A percentile compares a stretch with the other conserved stretches of the same genome.
Conservation (phyloP, 1,140 invertebrate genomes). For the Tribolium castaneum region DNA sequence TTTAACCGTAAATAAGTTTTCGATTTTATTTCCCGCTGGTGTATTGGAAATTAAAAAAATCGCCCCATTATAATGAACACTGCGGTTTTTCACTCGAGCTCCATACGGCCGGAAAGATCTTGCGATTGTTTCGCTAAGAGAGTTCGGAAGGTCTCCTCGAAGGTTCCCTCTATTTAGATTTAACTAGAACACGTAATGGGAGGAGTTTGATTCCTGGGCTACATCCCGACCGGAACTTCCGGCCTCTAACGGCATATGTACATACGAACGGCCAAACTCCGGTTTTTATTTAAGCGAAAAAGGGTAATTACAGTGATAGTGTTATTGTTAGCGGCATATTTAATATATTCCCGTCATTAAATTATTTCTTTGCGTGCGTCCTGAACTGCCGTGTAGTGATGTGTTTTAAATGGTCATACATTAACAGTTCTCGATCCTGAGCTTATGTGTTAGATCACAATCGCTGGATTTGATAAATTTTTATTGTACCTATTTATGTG, state of each 20-base stretch:
- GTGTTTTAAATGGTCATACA: slow-evolving; percentile 32
- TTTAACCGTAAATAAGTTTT: too few species aligned
- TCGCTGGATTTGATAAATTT: slow-evolving; percentile 29
- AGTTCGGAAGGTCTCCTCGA: neutral
- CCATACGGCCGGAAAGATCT: neutral
- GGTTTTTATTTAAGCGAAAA: slow-evolving; percentile 21
- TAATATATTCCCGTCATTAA: slow-evolving; percentile 22
- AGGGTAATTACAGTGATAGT: slow-evolving; percentile 16
- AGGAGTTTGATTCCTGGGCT: slow-evolving; percentile 17
- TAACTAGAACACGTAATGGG: slow-evolving; percentile 31
- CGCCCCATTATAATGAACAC: neutral
- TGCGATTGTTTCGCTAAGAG: slow-evolving; percentile 9
- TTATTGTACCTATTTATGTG: slow-evolving; percentile 11
- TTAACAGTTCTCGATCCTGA: slow-evolving; percentile 28
- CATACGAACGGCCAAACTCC: neutral
- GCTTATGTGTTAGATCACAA: slow-evolving; percentile 24
- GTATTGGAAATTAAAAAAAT: too few species aligned
- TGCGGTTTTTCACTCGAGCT: slow-evolving; percentile 5
- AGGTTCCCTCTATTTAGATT: slow-evolving; percentile 27
- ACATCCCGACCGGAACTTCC: slow-evolving; percentile 30
- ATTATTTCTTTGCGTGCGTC: slow-evolving; percentile 21
- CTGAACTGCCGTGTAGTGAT: slow-evolving; percentile 14
- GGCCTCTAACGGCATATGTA: slow-evolving; percentile 16
- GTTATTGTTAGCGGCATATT: slow-evolving; percentile 3
- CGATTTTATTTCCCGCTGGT: too few species aligned